These are phyloP conservation scores for Progne subis DNA, from an alignment of 2,113 vertebrate species.

Conservation along the genomic window DNA sequence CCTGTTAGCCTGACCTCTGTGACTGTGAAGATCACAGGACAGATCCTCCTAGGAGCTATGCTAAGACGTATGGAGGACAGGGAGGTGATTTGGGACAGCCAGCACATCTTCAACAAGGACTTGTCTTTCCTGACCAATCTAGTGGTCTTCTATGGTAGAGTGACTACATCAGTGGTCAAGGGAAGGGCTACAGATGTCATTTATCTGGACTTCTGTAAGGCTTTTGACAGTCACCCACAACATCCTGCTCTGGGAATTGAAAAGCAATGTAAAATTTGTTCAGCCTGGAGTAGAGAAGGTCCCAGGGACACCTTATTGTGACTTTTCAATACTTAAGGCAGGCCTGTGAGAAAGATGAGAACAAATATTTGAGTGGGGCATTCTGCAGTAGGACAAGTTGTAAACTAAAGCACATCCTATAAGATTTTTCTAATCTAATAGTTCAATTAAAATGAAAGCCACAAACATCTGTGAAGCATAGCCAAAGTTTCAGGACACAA, in stretches of 20 bases:
- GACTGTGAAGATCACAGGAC: background rate
- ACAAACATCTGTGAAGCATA: background rate
- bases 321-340: background rate
- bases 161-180: background rate
- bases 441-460: background rate
- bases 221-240: background rate
- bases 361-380: background rate
- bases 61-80: background rate
- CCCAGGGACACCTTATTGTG: background rate
- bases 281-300: background rate
- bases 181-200: background rate
- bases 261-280: background rate
- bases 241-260: background rate
- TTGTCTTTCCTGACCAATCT: accelerated
- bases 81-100: background rate
- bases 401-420: background rate
- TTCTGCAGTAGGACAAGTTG: background rate
- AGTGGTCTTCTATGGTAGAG: background rate
- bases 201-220: background rate
- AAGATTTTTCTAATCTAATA: background rate
- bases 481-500: background rate
- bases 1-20: background rate
- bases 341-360: background rate
- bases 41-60: background rate
- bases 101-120: accelerated